Base-by-base conservation (phyloP, 2,113 vertebrate species). In the Melanerpes aurifrons region DNA sequence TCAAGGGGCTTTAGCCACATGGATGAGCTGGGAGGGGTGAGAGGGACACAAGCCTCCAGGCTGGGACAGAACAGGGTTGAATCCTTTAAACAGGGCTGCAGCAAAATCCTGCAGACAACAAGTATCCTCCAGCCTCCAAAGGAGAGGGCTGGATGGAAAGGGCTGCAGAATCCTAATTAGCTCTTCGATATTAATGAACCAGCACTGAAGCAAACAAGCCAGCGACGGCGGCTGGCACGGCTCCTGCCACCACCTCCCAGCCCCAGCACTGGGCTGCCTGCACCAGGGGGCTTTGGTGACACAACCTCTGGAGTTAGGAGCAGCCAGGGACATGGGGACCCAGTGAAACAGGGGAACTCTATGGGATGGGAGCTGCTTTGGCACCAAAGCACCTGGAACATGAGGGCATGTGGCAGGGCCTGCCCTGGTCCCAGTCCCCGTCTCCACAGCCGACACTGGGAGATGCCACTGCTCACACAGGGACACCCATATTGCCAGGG, bases 91-190 rank as follows among this genome's bases (percentile, higher is more conserved):
- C 77, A 50, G 85, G 63, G 64, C 92, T 76, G 80, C 89, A 87
- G 82, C 9, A 15, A 90, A 91, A 77, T 78, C 88, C 53, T 15
- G 3, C 80, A 95, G 77, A 78, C 81, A 58, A 75, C 78, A 59
- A 91, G 79, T 35, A 86, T 83, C 87, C 86, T 91, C 61, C 90
- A 74, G 84, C 66, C 72, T 71, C 40, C 10, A 8, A 78, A 88
- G 79, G 73, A 91, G 58, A 92, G 70, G 75, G 75, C 35, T 3
- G 13, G 74, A 74, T 45, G 43, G 85, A 82, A 94, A 92, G 78
- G 86, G 70, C 91, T 96, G 80, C 7, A 4, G 97, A 95, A 96
- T 92, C 77, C 75, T 95, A 95, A 97, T 96, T 94, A 96, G 85
- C 62, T 88, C 68, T 80, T 92, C 12, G 61, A 68, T 95, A 92